Conservation (phyloP, 2,113 vertebrate species). For the Esox niger region DNA sequence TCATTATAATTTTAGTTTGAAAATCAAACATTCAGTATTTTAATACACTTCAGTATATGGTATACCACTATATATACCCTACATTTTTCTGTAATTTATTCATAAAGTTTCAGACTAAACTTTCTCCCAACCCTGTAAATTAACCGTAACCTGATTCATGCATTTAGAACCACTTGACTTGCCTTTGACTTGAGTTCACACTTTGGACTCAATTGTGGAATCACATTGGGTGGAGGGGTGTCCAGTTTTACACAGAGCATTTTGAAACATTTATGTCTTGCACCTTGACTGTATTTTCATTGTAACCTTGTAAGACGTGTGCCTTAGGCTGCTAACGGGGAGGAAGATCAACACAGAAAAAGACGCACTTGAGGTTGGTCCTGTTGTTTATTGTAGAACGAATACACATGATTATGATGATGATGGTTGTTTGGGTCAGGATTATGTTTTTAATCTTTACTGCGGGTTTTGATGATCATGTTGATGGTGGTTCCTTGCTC, state of each 20-base stretch:
- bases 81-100: no score
- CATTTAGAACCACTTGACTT: no score
- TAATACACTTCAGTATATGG: no score
- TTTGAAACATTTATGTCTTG: background rate
- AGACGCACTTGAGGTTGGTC: conserved; percentile 84
- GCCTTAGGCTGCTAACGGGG: conserved; percentile 83
- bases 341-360: conserved; percentile 84
- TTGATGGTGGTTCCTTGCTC: background rate
- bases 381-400: background rate
- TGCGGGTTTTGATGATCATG: background rate
- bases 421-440: background rate
- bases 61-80: no score
- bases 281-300: background rate
- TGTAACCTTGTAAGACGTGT: conserved; percentile 5
- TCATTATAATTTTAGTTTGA: no score
- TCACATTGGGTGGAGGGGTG: background rate
- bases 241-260: no score
- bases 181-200: background rate
- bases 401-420: background rate
- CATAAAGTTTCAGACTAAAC: no score
- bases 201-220: background rate
- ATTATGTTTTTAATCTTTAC: background rate
- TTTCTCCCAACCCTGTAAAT: no score
- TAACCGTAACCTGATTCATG: no score
- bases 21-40: no score